Conservation (phyloP, 2,797 vertebrate species). For the Sebastes minor region DNA sequence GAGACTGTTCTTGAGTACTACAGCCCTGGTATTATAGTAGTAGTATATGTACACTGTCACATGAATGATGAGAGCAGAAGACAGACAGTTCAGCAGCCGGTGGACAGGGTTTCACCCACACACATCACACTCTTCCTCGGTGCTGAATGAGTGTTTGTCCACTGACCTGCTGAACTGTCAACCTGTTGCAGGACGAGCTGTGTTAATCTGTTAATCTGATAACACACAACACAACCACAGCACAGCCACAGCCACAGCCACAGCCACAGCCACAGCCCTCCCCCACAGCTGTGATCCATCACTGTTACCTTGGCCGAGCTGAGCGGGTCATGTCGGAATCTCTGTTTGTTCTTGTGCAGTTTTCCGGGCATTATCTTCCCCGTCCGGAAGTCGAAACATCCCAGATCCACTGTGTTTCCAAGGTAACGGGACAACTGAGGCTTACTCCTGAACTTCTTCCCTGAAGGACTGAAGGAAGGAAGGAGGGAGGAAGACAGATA, state of each 20-base stretch:
- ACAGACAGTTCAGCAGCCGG: not conserved
- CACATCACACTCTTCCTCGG: not conserved
- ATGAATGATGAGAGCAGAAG: not conserved
- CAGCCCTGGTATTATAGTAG: not conserved
- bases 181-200: slow-evolving; percentile 4
- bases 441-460: slow-evolving; percentile 97
- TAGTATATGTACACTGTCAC: not conserved
- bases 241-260: not conserved
- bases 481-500: not conserved
- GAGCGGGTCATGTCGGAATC: slow-evolving; percentile 88
- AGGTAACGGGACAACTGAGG: slow-evolving; percentile 95
- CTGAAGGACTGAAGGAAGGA: slow-evolving; percentile 84
- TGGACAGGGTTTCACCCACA: not conserved
- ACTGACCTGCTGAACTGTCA: slow-evolving; percentile 20
- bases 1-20: not conserved
- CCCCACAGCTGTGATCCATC: not conserved
- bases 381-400: slow-evolving; percentile 95
- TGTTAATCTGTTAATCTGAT: slow-evolving; percentile 48
- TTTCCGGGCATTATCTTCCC: slow-evolving; percentile 97
- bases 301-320: slow-evolving; percentile 64
- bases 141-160: not conserved
- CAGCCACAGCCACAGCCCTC: not conserved
- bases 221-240: not conserved
- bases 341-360: slow-evolving; percentile 94
- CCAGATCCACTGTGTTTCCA: slow-evolving; percentile 92